phyloP scores from a whole-genome alignment of 1,140 invertebrate species.

The Drosophila leontia region DNA sequence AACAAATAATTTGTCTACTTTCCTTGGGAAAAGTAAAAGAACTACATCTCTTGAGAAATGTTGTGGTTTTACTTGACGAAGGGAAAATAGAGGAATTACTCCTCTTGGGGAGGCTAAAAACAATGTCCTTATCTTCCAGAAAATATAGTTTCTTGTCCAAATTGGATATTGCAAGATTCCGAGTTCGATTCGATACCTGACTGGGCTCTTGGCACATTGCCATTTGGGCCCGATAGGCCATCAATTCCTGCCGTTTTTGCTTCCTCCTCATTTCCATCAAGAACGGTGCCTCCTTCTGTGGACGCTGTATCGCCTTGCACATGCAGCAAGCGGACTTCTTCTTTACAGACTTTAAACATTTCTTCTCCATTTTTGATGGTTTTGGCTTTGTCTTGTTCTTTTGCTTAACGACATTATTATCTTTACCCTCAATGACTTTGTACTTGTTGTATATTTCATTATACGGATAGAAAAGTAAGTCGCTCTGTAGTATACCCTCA shows the following conservation, averaged over 20 bases:
- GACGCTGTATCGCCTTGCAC: slow-evolving; percentile 17
- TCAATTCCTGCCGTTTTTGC: slow-evolving; percentile 39
- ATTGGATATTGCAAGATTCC: neutral
- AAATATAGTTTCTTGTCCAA: slow-evolving; percentile 9
- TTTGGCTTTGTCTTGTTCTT: neutral
- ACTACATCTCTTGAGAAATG: slow-evolving; percentile 1
- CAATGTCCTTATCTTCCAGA: slow-evolving; percentile 5
- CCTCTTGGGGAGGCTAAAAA: neutral
- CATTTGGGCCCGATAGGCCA: slow-evolving; percentile 31
- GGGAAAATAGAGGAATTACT: slow-evolving; percentile 2
- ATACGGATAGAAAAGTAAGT: slow-evolving; percentile 18
- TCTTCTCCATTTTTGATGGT: neutral
- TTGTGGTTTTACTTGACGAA: neutral
- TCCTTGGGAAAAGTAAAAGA: neutral
- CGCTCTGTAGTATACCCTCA: neutral
- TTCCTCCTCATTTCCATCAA: slow-evolving; percentile 44
- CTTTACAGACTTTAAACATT: neutral
- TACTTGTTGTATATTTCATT: neutral
- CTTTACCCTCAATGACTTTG: neutral
- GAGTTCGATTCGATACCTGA: neutral
- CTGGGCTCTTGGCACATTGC: neutral
- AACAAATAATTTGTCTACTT: neutral
- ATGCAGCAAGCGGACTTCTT: slow-evolving; percentile 24
- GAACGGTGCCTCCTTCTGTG: slow-evolving; percentile 24
- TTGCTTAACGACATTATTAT: neutral